Evolutionary conservation across 2,888 invertebrate species (phyloP).

Genomic region (Sylvicola cinctus): DNA sequence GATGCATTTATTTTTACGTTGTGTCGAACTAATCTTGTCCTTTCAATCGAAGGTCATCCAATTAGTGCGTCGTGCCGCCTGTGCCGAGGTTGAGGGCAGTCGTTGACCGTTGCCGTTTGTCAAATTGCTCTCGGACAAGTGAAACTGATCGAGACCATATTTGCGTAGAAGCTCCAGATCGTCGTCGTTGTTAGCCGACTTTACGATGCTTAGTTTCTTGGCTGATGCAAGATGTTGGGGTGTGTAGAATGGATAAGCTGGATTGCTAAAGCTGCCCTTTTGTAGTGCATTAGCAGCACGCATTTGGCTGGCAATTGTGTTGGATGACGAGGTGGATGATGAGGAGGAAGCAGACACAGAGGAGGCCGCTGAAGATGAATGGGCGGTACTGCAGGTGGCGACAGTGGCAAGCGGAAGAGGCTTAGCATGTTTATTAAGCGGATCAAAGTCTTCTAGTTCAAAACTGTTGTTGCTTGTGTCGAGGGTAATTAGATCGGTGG

Average conservation of each 20-base stretch:
- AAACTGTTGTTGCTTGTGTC: slow-evolving; percentile 42
- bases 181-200: slow-evolving; percentile 14
- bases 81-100: too few relatives aligned
- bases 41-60: too few relatives aligned
- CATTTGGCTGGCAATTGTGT: slow-evolving; percentile 4
- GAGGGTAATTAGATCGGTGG: slow-evolving; percentile 40
- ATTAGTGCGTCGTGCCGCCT: too few relatives aligned
- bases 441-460: slow-evolving; percentile 44
- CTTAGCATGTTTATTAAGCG: slow-evolving; percentile 29
- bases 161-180: slow-evolving; percentile 23
- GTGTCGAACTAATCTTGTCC: too few relatives aligned
- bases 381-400: too few relatives aligned
- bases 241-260: slow-evolving; percentile 29
- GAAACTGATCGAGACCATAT: slow-evolving; percentile 25
- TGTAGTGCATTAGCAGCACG: background rate
- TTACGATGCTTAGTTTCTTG: slow-evolving; percentile 8
- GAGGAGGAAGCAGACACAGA: slow-evolving; percentile 18
- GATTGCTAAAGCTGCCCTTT: slow-evolving; percentile 23
- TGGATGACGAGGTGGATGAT: slow-evolving; percentile 1
- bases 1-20: too few relatives aligned
- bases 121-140: slow-evolving; percentile 14
- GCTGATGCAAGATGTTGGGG: slow-evolving; percentile 21
- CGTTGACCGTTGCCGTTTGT: too few relatives aligned
- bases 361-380: slow-evolving; percentile 5
- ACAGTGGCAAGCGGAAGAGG: slow-evolving; percentile 11